Base-by-base conservation (phyloP, 1,140 invertebrate species). In the Drosophila punjabiensis region DNA sequence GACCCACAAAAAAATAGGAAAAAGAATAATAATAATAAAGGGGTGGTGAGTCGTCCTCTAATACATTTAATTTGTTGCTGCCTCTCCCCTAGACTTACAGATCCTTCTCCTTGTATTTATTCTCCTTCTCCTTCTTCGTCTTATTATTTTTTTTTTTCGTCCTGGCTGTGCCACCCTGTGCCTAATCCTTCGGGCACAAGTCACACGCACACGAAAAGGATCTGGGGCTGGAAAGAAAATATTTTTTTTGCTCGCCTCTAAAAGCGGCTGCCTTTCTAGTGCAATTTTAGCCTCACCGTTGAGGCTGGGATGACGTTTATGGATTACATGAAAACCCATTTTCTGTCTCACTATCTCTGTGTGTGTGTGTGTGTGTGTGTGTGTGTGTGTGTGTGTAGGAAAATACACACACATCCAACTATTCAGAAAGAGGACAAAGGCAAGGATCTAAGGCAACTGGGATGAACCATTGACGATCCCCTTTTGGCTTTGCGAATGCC, bases 21-120 rank as follows among this genome's bases (percentile, higher is more conserved):
- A 52, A 52, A 53, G 32, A 50, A n/a, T n/a, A n/a, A n/a, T n/a
- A n/a, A n/a, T 28, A 52, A 33, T 79, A 87, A 89, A 82, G 84
- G 84, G 83, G 83, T 82, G 83, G 84, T 87, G 84, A 65, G 79
- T 63, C 61, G 33, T 64, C 56, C 56, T 80, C 76, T 90, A 90
- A 86, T 91, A 76, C 80, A 82, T 90, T 90, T 90, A 90, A 90
- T 90, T 90, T 90, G 79, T 90, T 91, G 86, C 86, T 90, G 76
- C n/a, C 62, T 48, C 35, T n/a, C 48, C 39, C 62, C 41, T 59
- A 32, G 53, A 56, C 37, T 16, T 3, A 20, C 14, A 24, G 47
- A 24, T 48, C 13, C 48, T 30, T 5, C 16, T 13, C 2, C 18
- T 24, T n/a, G n/a, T n/a, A 2, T 1, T 30, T 9, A 8, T 52